Evolutionary conservation across 1,140 invertebrate genomes (phyloP).

Genomic region (Antheraea mylitta): DNA sequence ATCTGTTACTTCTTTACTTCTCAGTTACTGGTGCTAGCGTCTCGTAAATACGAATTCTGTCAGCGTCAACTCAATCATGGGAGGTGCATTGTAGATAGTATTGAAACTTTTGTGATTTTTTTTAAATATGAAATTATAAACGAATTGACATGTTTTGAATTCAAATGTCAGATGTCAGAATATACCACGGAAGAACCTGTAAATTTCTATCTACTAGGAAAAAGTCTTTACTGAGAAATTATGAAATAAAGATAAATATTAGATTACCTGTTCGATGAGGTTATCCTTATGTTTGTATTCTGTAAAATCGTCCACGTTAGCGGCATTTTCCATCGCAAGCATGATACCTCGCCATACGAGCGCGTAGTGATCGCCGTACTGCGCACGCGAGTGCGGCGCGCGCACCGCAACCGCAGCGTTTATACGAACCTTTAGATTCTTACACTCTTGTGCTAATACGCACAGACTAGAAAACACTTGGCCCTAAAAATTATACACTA

Average conservation of each 20-base stretch:
- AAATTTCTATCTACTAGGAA: too few relatives aligned
- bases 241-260: slow-evolving; percentile 9
- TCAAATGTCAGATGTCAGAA: too few relatives aligned
- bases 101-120: too few relatives aligned
- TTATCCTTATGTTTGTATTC: slow-evolving; percentile 91
- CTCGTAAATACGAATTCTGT: too few relatives aligned
- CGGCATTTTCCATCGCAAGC: slow-evolving; percentile 85
- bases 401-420: slow-evolving; percentile 89
- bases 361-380: slow-evolving; percentile 82
- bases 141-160: too few relatives aligned
- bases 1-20: too few relatives aligned
- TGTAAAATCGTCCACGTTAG: slow-evolving; percentile 86
- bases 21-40: too few relatives aligned
- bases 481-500: slow-evolving; percentile 34
- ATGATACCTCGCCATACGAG: slow-evolving; percentile 85
- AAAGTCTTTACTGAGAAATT: neutral
- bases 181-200: too few relatives aligned
- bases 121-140: too few relatives aligned
- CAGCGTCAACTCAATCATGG: too few relatives aligned
- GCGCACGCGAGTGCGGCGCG: slow-evolving; percentile 76
- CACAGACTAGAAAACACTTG: slow-evolving; percentile 74
- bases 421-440: slow-evolving; percentile 87
- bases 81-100: too few relatives aligned
- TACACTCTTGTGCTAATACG: slow-evolving; percentile 75
- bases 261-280: slow-evolving; percentile 65